Conservation (phyloP, 1,140 invertebrate species). For the Euschistus heros region DNA sequence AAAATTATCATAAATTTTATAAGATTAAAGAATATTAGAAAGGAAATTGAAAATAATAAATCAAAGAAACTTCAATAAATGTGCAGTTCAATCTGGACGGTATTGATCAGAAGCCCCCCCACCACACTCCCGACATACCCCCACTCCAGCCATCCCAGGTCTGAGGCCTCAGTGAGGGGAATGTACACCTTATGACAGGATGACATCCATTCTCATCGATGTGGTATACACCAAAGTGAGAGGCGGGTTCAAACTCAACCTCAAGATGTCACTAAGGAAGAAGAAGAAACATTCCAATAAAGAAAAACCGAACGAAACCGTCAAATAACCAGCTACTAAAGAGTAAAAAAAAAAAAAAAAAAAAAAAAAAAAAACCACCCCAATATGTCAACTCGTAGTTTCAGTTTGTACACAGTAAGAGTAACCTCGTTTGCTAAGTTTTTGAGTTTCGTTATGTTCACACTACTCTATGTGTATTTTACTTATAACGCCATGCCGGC, state of each 20-base stretch:
- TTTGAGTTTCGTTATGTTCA: conserved; percentile 26
- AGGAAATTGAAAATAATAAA: too few relatives aligned
- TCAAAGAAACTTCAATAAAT: too few relatives aligned
- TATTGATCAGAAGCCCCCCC: not conserved
- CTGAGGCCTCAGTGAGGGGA: not conserved
- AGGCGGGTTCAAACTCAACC: not conserved
- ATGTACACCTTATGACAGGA: not conserved
- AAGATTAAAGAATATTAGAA: too few relatives aligned
- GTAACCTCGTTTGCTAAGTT: conserved; percentile 25
- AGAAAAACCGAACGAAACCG: not conserved
- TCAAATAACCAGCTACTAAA: not conserved
- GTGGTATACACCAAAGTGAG: conserved; percentile 4
- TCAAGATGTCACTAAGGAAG: conserved; percentile 7
- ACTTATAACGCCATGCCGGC: conserved; percentile 24
- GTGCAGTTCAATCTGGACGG: not conserved
- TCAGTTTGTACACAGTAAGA: not conserved
- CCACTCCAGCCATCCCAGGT: not conserved
- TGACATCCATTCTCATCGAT: not conserved
- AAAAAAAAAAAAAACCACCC: too few relatives aligned
- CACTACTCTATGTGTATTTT: conserved; percentile 25
- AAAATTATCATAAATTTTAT: too few relatives aligned
- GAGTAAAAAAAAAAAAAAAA: not conserved
- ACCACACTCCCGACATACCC: not conserved
- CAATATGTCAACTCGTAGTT: too few relatives aligned
- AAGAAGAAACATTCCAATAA: not conserved